Percentiles rank a stretch among this genome's conserved stretches.
phyloP scores from a whole-genome alignment of 2,113 vertebrate genomes.

The Rhodinocichla rosea region DNA sequence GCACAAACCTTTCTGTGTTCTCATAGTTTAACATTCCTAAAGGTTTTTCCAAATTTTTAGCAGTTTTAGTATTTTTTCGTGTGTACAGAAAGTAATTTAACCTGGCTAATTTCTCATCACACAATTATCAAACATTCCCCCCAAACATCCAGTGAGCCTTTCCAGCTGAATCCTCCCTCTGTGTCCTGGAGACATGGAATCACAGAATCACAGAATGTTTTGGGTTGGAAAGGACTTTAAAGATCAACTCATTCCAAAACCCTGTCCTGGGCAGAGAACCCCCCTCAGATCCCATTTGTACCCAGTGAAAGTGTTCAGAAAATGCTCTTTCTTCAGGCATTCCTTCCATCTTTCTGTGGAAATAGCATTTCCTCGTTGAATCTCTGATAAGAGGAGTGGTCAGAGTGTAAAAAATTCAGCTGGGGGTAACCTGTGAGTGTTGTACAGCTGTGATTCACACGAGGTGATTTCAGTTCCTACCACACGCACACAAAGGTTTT shows the following conservation, averaged over 20 bases:
- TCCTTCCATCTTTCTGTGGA: not conserved
- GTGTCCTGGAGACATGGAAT: not conserved
- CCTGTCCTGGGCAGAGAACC: not conserved
- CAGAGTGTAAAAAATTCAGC: not conserved
- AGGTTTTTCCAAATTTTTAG: not conserved
- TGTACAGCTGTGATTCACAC: not conserved
- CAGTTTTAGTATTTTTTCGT: not conserved
- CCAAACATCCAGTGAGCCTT: not conserved
- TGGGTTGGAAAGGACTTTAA: not conserved
- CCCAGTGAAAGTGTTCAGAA: not conserved
- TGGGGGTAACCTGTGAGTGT: not conserved
- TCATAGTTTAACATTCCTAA: not conserved
- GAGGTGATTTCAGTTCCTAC: not conserved
- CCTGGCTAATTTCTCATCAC: not conserved
- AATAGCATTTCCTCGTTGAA: not conserved
- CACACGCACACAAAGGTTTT: not conserved
- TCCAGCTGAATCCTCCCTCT: not conserved
- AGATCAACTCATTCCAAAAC: not conserved
- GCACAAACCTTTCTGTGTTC: not conserved
- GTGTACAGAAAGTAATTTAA: not conserved
- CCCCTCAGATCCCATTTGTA: not conserved
- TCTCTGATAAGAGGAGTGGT: not conserved
- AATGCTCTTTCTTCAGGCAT: not conserved
- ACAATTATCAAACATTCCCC: not conserved
- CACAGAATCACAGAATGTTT: not conserved